Conservation (phyloP, 2,888 invertebrate genomes). For the Keiferia lycopersicella region DNA sequence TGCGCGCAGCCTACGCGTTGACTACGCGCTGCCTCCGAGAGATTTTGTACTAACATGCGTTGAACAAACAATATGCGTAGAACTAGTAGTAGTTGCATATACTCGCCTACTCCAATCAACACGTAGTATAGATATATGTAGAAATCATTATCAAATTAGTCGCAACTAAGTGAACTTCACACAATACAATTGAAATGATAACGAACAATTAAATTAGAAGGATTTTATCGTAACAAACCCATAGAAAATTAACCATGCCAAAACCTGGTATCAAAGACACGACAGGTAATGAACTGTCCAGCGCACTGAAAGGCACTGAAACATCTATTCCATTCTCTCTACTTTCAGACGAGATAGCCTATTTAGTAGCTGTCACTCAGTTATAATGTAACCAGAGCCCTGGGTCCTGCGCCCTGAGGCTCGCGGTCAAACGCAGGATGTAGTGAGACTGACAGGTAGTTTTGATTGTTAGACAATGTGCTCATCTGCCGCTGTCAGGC, state of each 20-base stretch:
- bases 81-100: too few species aligned
- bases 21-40: too few species aligned
- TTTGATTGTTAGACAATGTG: constrained; percentile 3
- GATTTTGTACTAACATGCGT: too few species aligned
- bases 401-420: neutral
- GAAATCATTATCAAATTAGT: too few species aligned
- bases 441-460: neutral
- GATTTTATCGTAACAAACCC: too few species aligned
- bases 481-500: neutral
- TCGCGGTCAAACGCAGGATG: constrained; percentile 3
- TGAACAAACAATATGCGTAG: too few species aligned
- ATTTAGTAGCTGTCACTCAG: constrained; percentile 19
- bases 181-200: too few species aligned
- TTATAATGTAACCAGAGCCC: constrained; percentile 12
- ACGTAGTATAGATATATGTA: too few species aligned
- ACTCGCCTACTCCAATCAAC: too few species aligned
- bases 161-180: too few species aligned
- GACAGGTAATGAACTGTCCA: constrained; percentile 13
- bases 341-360: constrained; percentile 16
- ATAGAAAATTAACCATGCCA: neutral
- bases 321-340: constrained; percentile 17
- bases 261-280: neutral
- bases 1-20: too few species aligned
- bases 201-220: too few species aligned
- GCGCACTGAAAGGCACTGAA: constrained; percentile 2